Evolutionary conservation across 2,797 vertebrate genomes (phyloP).

Genomic region (Ceryle rudis): DNA sequence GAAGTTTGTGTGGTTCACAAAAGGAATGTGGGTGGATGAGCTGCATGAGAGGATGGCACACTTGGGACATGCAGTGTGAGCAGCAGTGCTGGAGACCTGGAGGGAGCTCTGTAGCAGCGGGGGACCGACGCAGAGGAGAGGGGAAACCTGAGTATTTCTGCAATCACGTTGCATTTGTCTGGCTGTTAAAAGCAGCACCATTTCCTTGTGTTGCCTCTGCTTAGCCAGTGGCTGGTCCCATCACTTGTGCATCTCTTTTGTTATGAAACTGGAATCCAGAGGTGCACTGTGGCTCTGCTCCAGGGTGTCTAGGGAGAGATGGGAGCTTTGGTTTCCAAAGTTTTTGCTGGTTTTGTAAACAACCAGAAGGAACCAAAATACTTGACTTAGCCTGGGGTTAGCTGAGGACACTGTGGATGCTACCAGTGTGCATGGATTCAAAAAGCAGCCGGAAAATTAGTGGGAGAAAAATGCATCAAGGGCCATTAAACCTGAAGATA

Average conservation of each 20-base stretch:
- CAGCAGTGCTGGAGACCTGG: rapidly evolving
- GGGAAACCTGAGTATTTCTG: neutral
- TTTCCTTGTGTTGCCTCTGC: rapidly evolving
- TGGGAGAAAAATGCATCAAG: neutral
- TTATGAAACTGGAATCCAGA: neutral
- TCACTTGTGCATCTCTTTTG: neutral
- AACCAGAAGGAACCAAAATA: neutral
- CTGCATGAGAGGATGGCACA: neutral
- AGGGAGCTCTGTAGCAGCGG: neutral
- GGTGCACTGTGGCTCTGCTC: neutral
- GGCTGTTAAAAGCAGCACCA: neutral
- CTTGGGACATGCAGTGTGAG: neutral
- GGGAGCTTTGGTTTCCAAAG: neutral
- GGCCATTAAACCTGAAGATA: neutral
- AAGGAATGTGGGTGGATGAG: neutral
- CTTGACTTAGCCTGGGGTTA: neutral
- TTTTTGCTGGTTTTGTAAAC: neutral
- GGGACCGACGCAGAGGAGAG: neutral
- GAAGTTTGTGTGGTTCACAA: neutral
- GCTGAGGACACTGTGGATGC: neutral
- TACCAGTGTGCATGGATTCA: neutral
- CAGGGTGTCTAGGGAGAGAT: neutral
- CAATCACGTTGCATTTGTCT: neutral
- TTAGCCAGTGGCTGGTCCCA: neutral
- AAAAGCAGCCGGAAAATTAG: neutral